Evolutionary conservation across 2,113 vertebrate genomes (phyloP).

Genomic region (Clarias macrocephalus): DNA sequence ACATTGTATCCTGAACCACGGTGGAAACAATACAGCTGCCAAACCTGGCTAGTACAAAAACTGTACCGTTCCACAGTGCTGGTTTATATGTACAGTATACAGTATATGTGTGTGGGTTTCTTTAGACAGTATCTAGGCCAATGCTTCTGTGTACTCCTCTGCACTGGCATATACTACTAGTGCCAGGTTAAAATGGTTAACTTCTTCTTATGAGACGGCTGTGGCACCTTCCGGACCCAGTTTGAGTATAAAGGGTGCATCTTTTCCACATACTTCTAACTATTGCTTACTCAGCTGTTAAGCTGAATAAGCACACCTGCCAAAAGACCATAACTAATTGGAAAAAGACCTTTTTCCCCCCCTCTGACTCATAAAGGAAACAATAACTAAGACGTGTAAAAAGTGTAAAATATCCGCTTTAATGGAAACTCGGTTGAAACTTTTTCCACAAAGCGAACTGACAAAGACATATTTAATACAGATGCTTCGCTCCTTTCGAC

Average conservation of each 20-base stretch:
- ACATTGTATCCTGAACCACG: background rate
- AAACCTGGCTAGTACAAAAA: background rate
- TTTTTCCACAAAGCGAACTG: background rate
- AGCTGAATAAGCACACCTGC: background rate
- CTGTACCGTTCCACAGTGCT: background rate
- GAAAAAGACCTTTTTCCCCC: background rate
- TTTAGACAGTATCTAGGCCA: background rate
- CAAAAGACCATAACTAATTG: background rate
- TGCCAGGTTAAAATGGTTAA: background rate
- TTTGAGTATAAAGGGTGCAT: background rate
- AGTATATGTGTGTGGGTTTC: background rate
- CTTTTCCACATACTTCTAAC: background rate
- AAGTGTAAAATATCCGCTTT: background rate
- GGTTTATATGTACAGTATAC: background rate
- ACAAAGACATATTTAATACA: background rate
- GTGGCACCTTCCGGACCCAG: background rate
- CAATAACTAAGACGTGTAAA: background rate
- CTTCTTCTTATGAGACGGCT: background rate
- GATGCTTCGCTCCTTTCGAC: background rate
- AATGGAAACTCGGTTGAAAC: background rate
- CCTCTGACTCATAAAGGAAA: background rate
- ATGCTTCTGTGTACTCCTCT: background rate
- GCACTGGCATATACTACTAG: background rate
- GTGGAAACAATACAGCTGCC: background rate
- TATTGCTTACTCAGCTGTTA: background rate